Conservation (phyloP, 2,888 invertebrate species). For the Drosophila meridionalis region DNA sequence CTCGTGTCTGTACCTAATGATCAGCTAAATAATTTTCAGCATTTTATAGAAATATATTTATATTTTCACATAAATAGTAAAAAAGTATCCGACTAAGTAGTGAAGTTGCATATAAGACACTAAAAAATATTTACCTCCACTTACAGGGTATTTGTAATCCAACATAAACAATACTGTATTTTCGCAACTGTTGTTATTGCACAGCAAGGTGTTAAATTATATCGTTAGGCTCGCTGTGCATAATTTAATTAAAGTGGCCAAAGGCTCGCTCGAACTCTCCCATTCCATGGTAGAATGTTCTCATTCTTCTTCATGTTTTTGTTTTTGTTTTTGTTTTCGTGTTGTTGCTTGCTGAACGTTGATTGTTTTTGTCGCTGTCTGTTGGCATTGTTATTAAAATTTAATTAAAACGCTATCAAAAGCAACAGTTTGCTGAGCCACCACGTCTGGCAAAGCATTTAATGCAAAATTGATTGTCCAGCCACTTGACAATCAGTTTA, state of each 20-base stretch:
- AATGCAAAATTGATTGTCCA: constrained; percentile 48
- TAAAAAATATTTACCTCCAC: too few relatives aligned
- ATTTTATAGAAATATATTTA: too few relatives aligned
- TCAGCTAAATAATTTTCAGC: too few relatives aligned
- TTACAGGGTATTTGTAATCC: neutral
- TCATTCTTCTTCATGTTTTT: neutral
- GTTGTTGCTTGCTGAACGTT: constrained; percentile 5
- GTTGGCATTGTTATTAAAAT: constrained; percentile 55
- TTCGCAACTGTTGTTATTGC: constrained; percentile 10
- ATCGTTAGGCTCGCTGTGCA: constrained; percentile 44
- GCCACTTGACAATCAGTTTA: constrained; percentile 30
- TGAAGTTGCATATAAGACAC: too few relatives aligned
- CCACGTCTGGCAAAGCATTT: constrained; percentile 35
- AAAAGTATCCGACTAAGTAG: too few relatives aligned
- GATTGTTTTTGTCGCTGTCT: constrained; percentile 11
- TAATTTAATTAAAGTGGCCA: constrained; percentile 53
- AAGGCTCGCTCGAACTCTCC: constrained; percentile 7
- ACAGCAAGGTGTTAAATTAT: constrained; percentile 54
- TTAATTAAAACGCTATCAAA: constrained; percentile 61
- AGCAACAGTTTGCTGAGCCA: constrained; percentile 46
- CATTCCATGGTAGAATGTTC: neutral
- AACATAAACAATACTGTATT: too few relatives aligned
- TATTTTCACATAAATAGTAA: too few relatives aligned
- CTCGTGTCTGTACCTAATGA: too few relatives aligned
- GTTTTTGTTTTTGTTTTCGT: neutral